Evolutionary conservation across 2,797 vertebrate species (phyloP).

Genomic region (Nannoperca obscura): DNA sequence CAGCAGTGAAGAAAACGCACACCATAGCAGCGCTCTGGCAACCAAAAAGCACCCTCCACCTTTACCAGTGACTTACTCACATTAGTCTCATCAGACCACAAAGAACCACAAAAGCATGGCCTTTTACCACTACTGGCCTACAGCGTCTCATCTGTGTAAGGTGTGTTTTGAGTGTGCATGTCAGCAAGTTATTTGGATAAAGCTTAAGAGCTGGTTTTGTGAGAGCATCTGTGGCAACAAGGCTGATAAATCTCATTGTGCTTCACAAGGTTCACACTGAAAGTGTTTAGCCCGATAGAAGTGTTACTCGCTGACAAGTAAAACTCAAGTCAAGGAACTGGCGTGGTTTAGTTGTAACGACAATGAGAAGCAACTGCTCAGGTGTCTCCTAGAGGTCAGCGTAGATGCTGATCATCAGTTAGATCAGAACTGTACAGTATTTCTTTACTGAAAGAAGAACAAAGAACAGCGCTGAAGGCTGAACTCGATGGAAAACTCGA

Average conservation of each 20-base stretch:
- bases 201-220: slow-evolving; percentile 32
- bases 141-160: background rate
- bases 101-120: slow-evolving; percentile 37
- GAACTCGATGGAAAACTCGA: too few species aligned
- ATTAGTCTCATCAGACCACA: slow-evolving; percentile 43
- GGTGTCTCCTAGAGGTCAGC: too few species aligned
- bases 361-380: too few species aligned
- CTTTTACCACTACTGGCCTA: slow-evolving; percentile 7
- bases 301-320: slow-evolving; percentile 14
- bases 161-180: slow-evolving; percentile 10
- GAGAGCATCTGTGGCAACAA: background rate
- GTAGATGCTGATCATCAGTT: too few species aligned
- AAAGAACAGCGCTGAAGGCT: too few species aligned
- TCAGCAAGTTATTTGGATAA: slow-evolving; percentile 11
- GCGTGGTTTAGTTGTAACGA: too few species aligned
- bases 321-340: slow-evolving; percentile 2
- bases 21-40: slow-evolving; percentile 54
- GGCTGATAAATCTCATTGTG: slow-evolving; percentile 49
- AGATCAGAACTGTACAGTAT: too few species aligned
- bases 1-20: background rate
- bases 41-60: slow-evolving; percentile 34
- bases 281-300: slow-evolving; percentile 1
- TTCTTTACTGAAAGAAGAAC: too few species aligned
- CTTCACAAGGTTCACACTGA: slow-evolving; percentile 48
- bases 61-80: slow-evolving; percentile 39